Conservation (phyloP, 2,888 invertebrate species). For the Oxycera nigricornis region DNA sequence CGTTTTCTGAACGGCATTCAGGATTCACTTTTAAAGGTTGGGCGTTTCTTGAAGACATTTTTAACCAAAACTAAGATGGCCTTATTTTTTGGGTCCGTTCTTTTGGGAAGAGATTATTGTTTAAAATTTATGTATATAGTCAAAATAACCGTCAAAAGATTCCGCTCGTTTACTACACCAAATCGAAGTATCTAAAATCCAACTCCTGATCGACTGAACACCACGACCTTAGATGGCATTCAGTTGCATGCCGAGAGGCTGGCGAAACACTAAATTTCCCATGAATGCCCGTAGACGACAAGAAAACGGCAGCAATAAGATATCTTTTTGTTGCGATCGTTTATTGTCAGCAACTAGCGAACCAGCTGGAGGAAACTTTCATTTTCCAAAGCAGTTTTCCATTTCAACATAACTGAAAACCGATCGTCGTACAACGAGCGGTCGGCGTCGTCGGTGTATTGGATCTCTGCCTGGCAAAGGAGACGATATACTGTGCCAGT, state of each 20-base stretch:
- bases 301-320: slow-evolving; percentile 10
- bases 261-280: slow-evolving; percentile 24
- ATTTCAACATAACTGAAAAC: slow-evolving; percentile 41
- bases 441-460: no score
- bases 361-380: slow-evolving; percentile 37
- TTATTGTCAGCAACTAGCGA: slow-evolving; percentile 3
- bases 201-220: slow-evolving; percentile 14
- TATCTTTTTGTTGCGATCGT: slow-evolving; percentile 25
- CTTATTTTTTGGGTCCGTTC: no score
- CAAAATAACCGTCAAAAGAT: no score
- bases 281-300: not conserved
- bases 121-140: no score
- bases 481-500: no score
- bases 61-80: no score
- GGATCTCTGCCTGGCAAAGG: no score
- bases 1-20: no score
- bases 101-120: no score
- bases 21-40: no score
- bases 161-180: no score
- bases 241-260: not conserved
- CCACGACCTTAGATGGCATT: slow-evolving; percentile 27
- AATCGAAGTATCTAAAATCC: not conserved
- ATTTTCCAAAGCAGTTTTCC: slow-evolving; percentile 41
- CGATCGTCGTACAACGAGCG: slow-evolving; percentile 2
- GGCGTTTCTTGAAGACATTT: no score